Evolutionary conservation across 2,888 invertebrate genomes (phyloP).

Genomic region (Dasysyrphus albostriatus): DNA sequence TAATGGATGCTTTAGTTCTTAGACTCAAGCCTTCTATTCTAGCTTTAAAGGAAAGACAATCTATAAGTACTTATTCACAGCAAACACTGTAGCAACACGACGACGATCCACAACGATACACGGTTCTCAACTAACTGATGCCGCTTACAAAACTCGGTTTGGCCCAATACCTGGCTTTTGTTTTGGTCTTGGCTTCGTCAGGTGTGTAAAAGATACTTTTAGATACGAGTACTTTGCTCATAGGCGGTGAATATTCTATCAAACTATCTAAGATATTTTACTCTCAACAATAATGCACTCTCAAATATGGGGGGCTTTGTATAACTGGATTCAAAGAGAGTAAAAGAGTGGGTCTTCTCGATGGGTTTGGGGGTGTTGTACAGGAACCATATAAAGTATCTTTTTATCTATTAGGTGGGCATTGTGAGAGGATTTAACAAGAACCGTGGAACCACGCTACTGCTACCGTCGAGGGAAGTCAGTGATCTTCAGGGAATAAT

Average conservation of each 20-base stretch:
- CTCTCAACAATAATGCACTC: background rate
- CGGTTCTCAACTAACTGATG: slow-evolving; percentile 62
- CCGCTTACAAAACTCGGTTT: slow-evolving; percentile 39
- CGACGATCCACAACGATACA: slow-evolving; percentile 49
- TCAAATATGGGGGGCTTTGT: slow-evolving; percentile 43
- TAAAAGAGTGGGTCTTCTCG: slow-evolving; percentile 1
- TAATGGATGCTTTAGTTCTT: slow-evolving; percentile 50
- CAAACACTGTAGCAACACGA: slow-evolving; percentile 17
- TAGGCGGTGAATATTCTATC: background rate
- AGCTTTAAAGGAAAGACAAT: background rate
- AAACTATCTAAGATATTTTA: background rate
- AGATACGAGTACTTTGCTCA: background rate
- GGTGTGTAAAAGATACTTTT: slow-evolving; percentile 62
- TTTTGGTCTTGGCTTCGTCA: slow-evolving; percentile 64
- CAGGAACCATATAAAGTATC: background rate
- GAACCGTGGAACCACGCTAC: slow-evolving; percentile 9
- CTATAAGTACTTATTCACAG: background rate
- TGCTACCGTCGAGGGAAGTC: slow-evolving; percentile 54
- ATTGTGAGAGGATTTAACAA: slow-evolving; percentile 51
- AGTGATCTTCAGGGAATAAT: slow-evolving; percentile 70
- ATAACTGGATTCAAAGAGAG: slow-evolving; percentile 58
- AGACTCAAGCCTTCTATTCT: slow-evolving; percentile 6
- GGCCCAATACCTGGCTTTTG: slow-evolving; percentile 58
- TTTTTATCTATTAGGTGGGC: slow-evolving; percentile 31
- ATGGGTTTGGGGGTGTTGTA: slow-evolving; percentile 13